Base-by-base conservation (phyloP, 2,113 vertebrate species). In the Stigmatopora argus region DNA sequence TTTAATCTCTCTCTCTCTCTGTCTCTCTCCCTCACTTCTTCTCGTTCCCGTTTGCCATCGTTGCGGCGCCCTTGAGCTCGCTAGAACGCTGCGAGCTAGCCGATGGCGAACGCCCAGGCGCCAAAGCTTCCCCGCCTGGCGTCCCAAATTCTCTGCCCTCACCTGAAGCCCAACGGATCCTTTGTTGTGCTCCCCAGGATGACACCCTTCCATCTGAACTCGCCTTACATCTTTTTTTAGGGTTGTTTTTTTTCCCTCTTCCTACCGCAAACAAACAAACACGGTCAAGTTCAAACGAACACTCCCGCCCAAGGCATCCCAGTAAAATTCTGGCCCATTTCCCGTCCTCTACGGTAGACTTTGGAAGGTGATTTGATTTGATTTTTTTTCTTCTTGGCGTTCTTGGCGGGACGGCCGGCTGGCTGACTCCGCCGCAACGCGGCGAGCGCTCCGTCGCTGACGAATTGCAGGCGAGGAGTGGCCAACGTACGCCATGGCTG, bases 391-490 rank as follows among this genome's bases (percentile, higher is more conserved):
- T 81, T 9, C 1, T 4, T 18, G 7, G 41, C 38, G 44, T 13
- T 3, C 38, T 61, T 45, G 59, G 59, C 59, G 59, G 59, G 34
- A 74, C 84, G 78, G 84, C 89, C 78, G 72, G 70, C 76, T 62
- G 83, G 85, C 81, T 87, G 88, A 86, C 83, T 82, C 82, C 55
- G 65, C 52, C 66, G 81, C 79, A 81, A 52, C 82, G 41, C 78
- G 75, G 82, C 67, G 82, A 83, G 82, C 66, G 78, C 78, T 82
- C 76, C 83, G 79, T 78, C 68, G 64, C 90, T 94, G 93, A 92
- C 92, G 87, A 92, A 93, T 93, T 90, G 73, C 89, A 81, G 86
- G 81, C 83, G 12, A 92, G 88, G 70, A 90, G 91, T 79, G 88
- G 91, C 92, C 92, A 89, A 93, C 92, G 90, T 63, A 78, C 73